Evolutionary conservation across 2,888 invertebrate genomes (phyloP).

Genomic region (Cecidostiba fungosa): DNA sequence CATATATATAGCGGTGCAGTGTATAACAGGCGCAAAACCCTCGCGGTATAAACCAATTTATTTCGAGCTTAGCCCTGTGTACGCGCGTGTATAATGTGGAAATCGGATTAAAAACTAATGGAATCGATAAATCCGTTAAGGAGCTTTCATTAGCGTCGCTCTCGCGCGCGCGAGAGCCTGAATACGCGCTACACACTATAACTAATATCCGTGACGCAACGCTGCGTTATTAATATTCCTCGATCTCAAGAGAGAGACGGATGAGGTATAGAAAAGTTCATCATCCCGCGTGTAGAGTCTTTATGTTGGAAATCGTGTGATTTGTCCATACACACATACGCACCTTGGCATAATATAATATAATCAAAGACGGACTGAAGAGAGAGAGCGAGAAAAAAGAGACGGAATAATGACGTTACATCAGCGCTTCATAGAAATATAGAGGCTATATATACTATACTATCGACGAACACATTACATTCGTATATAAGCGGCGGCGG

Average conservation of each 20-base stretch:
- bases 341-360: not conserved
- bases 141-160: slow-evolving; percentile 1
- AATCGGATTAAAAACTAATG: slow-evolving; percentile 17
- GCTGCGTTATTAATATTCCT: not conserved
- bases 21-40: not conserved
- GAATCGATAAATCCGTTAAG: slow-evolving; percentile 7
- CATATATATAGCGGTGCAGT: too few relatives aligned
- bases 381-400: not conserved
- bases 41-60: not conserved
- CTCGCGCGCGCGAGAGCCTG: not conserved
- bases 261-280: not conserved
- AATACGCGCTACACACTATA: not conserved
- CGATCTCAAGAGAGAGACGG: not conserved
- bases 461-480: not conserved
- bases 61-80: slow-evolving; percentile 8
- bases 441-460: not conserved
- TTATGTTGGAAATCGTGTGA: slow-evolving; percentile 1
- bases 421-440: slow-evolving; percentile 10
- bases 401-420: not conserved
- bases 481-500: not conserved
- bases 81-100: not conserved
- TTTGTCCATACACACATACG: not conserved
- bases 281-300: not conserved
- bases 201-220: not conserved
- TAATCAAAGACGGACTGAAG: not conserved